These are phyloP conservation scores for Vanessa cardui DNA, from an alignment of 2,888 invertebrate species.

Conservation along the genomic window DNA sequence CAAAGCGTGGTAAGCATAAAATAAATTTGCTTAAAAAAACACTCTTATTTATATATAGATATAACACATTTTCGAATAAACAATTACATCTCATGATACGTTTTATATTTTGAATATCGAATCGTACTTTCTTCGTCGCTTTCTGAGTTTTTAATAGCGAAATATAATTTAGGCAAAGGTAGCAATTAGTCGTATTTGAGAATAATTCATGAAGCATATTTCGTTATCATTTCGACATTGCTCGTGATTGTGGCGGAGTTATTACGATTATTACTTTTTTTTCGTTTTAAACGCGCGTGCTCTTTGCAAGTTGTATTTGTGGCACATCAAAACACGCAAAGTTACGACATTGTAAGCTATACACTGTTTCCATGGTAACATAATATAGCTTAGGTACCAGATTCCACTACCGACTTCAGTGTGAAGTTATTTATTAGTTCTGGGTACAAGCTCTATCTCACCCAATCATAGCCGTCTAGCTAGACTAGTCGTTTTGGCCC, in stretches of 20 bases:
- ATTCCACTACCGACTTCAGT: neutral
- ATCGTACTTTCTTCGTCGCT: slow-evolving; percentile 4
- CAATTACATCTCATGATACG: too few species aligned
- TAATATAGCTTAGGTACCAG: neutral
- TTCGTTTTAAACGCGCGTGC: slow-evolving; percentile 4
- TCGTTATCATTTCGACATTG: slow-evolving; percentile 5
- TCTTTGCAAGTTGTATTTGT: slow-evolving; percentile 11
- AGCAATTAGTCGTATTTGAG: slow-evolving; percentile 7
- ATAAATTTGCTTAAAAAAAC: too few species aligned
- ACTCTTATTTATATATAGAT: too few species aligned
- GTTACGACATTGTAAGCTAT: slow-evolving; percentile 30
- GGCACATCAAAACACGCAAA: slow-evolving; percentile 30
- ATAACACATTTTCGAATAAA: too few species aligned
- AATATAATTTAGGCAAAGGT: neutral
- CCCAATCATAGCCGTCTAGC: too few species aligned
- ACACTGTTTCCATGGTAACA: slow-evolving; percentile 22
- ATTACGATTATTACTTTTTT: slow-evolving; percentile 3
- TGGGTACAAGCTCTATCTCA: too few species aligned
- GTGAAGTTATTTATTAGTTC: too few species aligned
- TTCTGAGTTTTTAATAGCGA: slow-evolving; percentile 9
- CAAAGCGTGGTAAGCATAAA: too few species aligned
- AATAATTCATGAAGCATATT: slow-evolving; percentile 7
- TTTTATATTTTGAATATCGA: too few species aligned
- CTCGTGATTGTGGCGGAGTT: slow-evolving; percentile 1
- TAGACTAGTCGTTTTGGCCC: too few species aligned